Evolutionary conservation across 2,797 vertebrate genomes (phyloP).

Genomic region (Phoxinus dragarum): DNA sequence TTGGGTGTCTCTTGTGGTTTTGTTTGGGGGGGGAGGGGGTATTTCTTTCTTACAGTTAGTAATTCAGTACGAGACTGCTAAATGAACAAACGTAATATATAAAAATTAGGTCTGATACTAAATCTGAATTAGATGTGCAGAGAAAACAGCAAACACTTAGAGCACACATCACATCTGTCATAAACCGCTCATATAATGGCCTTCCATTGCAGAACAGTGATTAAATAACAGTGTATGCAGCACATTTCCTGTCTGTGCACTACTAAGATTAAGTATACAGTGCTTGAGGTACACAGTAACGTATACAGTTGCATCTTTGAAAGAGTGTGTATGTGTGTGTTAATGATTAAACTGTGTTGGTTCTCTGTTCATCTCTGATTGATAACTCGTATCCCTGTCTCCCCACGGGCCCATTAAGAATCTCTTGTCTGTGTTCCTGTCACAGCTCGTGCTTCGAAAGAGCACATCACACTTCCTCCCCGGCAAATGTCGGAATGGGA

Average conservation of each 20-base stretch:
- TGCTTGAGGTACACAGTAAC: background rate
- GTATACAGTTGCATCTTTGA: constrained; percentile 36
- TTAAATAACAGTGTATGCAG: constrained; percentile 3
- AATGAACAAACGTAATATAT: background rate
- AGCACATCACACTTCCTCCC: constrained; percentile 36
- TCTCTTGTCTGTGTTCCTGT: constrained; percentile 76
- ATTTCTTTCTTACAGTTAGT: background rate
- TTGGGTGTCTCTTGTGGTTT: background rate
- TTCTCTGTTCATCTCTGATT: constrained; percentile 69
- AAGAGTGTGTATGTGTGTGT: constrained; percentile 35
- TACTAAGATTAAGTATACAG: background rate
- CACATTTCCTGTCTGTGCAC: constrained; percentile 11
- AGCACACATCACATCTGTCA: background rate
- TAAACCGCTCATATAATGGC: background rate
- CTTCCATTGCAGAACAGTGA: background rate
- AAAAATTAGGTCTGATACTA: background rate
- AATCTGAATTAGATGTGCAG: background rate
- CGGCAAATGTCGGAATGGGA: constrained; percentile 34
- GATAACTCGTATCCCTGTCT: constrained; percentile 72
- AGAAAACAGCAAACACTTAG: background rate
- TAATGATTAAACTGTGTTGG: constrained; percentile 48
- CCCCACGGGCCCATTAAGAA: constrained; percentile 79
- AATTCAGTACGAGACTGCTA: background rate
- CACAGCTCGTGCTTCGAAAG: constrained; percentile 63
- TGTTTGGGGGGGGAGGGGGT: too few species aligned